Percentiles rank a stretch among this genome's conserved stretches.
phyloP scores from a whole-genome alignment of 2,797 vertebrate genomes.

The Hyperoplus lanceolatus region DNA sequence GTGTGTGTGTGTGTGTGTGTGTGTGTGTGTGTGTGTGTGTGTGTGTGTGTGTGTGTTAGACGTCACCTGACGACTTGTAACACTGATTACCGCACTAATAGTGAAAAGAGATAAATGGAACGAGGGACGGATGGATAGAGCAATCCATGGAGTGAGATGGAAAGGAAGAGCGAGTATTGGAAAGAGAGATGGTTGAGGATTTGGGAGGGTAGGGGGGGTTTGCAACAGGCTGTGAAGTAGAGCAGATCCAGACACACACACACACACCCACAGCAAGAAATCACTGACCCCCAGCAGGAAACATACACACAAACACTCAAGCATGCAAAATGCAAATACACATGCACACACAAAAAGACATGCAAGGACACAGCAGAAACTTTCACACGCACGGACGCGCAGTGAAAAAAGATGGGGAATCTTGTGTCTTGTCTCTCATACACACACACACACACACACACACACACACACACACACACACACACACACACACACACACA shows the following conservation, averaged over 20 bases:
- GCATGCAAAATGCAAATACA: conserved; percentile 45
- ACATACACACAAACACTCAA: conserved; percentile 45
- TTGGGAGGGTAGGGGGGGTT: conserved; percentile 30
- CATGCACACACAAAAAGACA: conserved; percentile 33
- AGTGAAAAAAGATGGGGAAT: conserved; percentile 34
- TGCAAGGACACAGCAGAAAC: conserved; percentile 27
- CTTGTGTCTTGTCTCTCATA: conserved; percentile 20
- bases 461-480: conserved; percentile 32
- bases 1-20: conserved; percentile 35
- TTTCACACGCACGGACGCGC: conserved; percentile 13
- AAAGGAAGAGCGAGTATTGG: conserved; percentile 23
- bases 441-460: conserved; percentile 38
- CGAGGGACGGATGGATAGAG: conserved; percentile 39
- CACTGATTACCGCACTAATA: conserved; percentile 68
- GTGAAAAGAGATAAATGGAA: conserved; percentile 17
- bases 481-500: conserved; percentile 26
- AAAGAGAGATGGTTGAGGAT: conserved; percentile 17
- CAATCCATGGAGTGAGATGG: conserved; percentile 25
- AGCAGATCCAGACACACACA: conserved; percentile 70
- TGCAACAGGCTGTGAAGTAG: conserved; percentile 51
- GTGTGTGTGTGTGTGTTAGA: conserved; percentile 23
- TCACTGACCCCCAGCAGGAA: conserved; percentile 71
- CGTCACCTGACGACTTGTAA: conserved; percentile 48
- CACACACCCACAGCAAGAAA: conserved; percentile 69
- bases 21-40: conserved; percentile 45